These are phyloP conservation scores for Congeria kusceri DNA, from an alignment of 2,888 invertebrate species.

Conservation along the genomic window DNA sequence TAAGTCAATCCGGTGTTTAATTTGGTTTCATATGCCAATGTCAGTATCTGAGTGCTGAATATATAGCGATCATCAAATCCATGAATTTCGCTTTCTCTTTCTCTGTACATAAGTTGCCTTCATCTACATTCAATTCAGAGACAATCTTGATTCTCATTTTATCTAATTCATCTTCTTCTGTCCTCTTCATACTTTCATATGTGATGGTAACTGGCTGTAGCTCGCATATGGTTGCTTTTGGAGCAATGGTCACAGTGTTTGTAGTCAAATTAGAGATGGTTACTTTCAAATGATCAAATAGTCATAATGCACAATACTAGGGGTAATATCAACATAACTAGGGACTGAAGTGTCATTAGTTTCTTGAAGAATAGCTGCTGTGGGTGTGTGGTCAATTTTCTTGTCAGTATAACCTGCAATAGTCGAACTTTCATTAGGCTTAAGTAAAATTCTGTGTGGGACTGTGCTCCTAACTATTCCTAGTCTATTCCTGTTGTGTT, in stretches of 20 bases:
- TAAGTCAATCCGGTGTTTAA: slow-evolving; percentile 23
- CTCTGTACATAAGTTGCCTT: background rate
- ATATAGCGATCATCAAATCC: background rate
- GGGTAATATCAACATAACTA: too few species aligned
- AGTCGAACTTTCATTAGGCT: too few species aligned
- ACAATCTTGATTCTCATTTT: slow-evolving; percentile 7
- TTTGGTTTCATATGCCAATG: slow-evolving; percentile 5
- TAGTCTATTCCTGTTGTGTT: too few species aligned
- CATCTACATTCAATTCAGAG: background rate
- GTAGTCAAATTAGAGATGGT: slow-evolving; percentile 14
- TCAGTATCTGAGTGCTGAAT: slow-evolving; percentile 9
- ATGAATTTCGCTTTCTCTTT: background rate
- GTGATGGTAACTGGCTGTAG: slow-evolving; percentile 22
- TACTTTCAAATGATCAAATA: background rate
- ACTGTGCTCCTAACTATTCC: too few species aligned
- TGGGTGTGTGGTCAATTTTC: too few species aligned
- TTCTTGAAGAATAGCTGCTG: too few species aligned
- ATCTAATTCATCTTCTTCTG: slow-evolving; percentile 12
- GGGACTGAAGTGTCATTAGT: too few species aligned
- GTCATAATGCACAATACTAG: background rate
- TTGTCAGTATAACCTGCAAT: too few species aligned
- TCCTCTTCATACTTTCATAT: slow-evolving; percentile 3
- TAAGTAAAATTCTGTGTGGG: too few species aligned
- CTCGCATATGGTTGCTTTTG: slow-evolving; percentile 9
- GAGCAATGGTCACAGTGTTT: slow-evolving; percentile 24